phyloP scores from a whole-genome alignment of 2,797 vertebrate species.

The Sebastes variabilis region DNA sequence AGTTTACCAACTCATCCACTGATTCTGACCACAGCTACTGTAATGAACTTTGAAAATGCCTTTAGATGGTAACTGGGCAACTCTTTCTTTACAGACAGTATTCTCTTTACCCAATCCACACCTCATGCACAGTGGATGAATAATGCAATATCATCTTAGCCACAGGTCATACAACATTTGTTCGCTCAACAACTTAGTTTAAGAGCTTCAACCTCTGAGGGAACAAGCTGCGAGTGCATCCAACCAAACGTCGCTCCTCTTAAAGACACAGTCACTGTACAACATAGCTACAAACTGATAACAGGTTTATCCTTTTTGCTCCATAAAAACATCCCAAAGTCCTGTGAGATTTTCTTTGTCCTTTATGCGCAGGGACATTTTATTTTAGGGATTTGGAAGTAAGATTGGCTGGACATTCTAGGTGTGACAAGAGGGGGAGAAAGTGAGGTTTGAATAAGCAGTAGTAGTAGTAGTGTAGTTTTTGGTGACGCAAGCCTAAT shows the following conservation, averaged over 20 bases:
- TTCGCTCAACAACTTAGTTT: constrained; percentile 24
- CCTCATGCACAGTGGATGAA: constrained; percentile 21
- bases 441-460: not conserved
- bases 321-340: not conserved
- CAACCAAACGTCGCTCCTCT: accelerated
- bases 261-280: not conserved
- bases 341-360: not conserved
- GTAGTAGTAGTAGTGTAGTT: constrained; percentile 15
- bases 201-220: constrained; percentile 18
- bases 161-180: constrained; percentile 23
- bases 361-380: not conserved
- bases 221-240: not conserved
- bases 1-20: not conserved
- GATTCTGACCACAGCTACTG: not conserved
- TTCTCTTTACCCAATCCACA: not conserved
- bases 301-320: not conserved
- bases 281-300: not conserved
- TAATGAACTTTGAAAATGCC: no score
- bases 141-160: constrained; percentile 26
- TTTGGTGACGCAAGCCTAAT: constrained; percentile 40
- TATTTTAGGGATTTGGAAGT: not conserved
- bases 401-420: constrained; percentile 8
- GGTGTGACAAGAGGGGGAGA: not conserved
- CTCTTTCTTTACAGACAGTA: no score
- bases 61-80: no score